Evolutionary conservation across 1,140 invertebrate genomes (phyloP).

Genomic region (Trichogramma pretiosum): DNA sequence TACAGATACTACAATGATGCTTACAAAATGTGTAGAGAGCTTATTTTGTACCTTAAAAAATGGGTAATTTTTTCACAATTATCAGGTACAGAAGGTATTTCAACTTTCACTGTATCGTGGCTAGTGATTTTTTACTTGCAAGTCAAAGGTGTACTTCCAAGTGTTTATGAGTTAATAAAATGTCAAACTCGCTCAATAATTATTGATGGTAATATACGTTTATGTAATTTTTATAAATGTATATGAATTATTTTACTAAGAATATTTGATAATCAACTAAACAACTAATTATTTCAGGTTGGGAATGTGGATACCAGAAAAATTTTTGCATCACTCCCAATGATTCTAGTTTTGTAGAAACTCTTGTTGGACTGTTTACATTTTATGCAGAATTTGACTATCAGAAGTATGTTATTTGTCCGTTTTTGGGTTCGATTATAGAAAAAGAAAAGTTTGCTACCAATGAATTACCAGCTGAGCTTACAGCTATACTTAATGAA

Average conservation of each 20-base stretch:
- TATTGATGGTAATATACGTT: slow-evolving; percentile 18
- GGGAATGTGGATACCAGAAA: neutral
- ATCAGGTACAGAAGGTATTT: slow-evolving; percentile 6
- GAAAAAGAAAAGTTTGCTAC: neutral
- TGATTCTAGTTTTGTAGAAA: slow-evolving; percentile 29
- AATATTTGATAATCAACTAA: neutral
- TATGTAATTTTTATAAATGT: neutral
- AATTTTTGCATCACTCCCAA: neutral
- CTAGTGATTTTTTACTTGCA: slow-evolving; percentile 27
- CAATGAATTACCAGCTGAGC: slow-evolving; percentile 6
- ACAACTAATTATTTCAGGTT: neutral
- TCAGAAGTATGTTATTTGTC: slow-evolving; percentile 39
- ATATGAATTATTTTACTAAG: neutral
- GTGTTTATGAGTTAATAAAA: slow-evolving; percentile 21
- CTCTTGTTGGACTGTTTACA: slow-evolving; percentile 44
- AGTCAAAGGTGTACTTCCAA: slow-evolving; percentile 19
- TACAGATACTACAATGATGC: slow-evolving; percentile 13
- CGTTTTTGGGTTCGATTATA: slow-evolving; percentile 35
- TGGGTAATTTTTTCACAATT: slow-evolving; percentile 32
- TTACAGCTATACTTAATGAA: slow-evolving; percentile 2
- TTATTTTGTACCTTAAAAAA: slow-evolving; percentile 41
- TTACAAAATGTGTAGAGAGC: slow-evolving; percentile 23
- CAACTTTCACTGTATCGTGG: slow-evolving; percentile 21
- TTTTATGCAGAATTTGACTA: slow-evolving; percentile 45
- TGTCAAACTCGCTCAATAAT: slow-evolving; percentile 2